phyloP scores from a whole-genome alignment of 2,113 vertebrate genomes.

The human (Homo sapiens) region GRCh38 chr1:50832501-50833000 shows the following conservation, averaged over 20 bases:
- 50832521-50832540: not conserved
- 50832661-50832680: not conserved
- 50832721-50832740: not conserved
- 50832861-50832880: not conserved
- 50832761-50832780: not conserved
- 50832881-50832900: not conserved
- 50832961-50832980: not conserved
- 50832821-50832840: not conserved
- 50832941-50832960: not conserved
- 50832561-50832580: not conserved
- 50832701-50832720: not conserved
- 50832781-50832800: not conserved
- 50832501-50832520: not conserved
- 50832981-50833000: not conserved
- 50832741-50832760: not conserved
- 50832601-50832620: not conserved
- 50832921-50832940: not conserved
- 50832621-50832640: constrained; percentile 18
- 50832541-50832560: not conserved
- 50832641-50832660: not conserved
- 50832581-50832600: not conserved
- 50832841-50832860: not conserved
- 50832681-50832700: not conserved
- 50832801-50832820: not conserved
- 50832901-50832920: not conserved